Base-by-base conservation (phyloP, 2,797 vertebrate species). In the Botia kubotai region DNA sequence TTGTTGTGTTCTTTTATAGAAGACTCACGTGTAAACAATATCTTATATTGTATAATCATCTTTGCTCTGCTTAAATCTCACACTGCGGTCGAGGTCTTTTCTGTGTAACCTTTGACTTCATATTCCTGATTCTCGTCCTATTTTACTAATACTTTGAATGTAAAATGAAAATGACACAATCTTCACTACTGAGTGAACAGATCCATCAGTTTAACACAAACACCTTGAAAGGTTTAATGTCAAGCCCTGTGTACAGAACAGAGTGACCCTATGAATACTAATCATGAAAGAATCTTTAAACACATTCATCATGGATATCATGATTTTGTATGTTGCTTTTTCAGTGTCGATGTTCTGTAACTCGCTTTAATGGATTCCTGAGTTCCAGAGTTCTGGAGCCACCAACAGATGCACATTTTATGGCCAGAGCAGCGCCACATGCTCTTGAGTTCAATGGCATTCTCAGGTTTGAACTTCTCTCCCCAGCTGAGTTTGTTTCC, bases 381-480 rank as follows among this genome's bases (percentile, higher is more conserved):
- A 68, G 17, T 39, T 39, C 7, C 14, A 43, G 21, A 71, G 55
- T 82, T 76, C 26, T 65, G 36, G 19, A 79, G 50, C 39, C 69
- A 76, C 26, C 81, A 86, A 73, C 43, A 75, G 85, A 91, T 90
- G 72, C 88, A 84, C 85, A 87, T 90, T 90, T 90, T 87, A 87
- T 71, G 62, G 82, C 80, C 83, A 81, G 82, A 82, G 80, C 88
- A 76, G 85, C 80, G 52, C 82, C 84, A 72, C 87, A 83, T 84
- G 86, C 88, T 92, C 92, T 91, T 86, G 87, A 91, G 90, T 92
- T 93, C 91, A 93, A 91, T 92, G 92, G 92, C 90, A 91, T 92
- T 90, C 88, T 79, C 39, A 3, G 36, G 66, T 67, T 78, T 85
- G 52, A 80, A 77, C 68, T 76, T 71, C 58, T 92, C 89, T 90